Conservation (phyloP, 35 echinoderm and acorn worm genomes). For the Ophioderma brevispina region DNA sequence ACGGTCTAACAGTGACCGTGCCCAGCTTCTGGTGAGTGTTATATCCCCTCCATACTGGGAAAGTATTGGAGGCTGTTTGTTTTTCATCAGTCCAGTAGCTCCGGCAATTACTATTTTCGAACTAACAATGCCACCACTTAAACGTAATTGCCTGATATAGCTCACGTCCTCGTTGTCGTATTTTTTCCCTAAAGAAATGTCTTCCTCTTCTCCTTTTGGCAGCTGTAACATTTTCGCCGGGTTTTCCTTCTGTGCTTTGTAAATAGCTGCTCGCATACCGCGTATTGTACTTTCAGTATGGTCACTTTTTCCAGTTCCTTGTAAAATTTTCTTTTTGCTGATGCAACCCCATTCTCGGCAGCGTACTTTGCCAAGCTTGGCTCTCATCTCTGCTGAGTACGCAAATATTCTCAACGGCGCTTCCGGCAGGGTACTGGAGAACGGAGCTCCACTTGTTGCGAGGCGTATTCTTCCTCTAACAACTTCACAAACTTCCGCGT, state of each 20-base stretch:
- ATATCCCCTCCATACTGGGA: neutral
- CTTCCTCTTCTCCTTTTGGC: neutral
- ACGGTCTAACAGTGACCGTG: neutral
- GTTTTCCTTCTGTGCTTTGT: neutral
- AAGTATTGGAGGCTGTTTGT: neutral
- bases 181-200: neutral
- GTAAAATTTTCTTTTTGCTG: neutral
- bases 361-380: neutral
- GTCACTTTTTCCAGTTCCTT: neutral
- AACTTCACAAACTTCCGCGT: too few relatives aligned
- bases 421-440: too few relatives aligned
- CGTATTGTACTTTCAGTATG: constrained; percentile 1
- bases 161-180: neutral
- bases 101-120: constrained; percentile 6
- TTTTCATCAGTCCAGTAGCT: constrained; percentile 10
- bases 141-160: neutral
- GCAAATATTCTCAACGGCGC: too few relatives aligned
- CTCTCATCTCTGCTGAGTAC: constrained; percentile 5
- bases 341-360: neutral
- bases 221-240: neutral
- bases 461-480: too few relatives aligned
- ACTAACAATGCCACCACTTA: neutral
- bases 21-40: neutral
- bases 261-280: neutral
- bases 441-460: too few relatives aligned